These are phyloP conservation scores for Noctuana brunneofusca DNA, from an alignment of 2,888 invertebrate genomes.

Conservation along the genomic window DNA sequence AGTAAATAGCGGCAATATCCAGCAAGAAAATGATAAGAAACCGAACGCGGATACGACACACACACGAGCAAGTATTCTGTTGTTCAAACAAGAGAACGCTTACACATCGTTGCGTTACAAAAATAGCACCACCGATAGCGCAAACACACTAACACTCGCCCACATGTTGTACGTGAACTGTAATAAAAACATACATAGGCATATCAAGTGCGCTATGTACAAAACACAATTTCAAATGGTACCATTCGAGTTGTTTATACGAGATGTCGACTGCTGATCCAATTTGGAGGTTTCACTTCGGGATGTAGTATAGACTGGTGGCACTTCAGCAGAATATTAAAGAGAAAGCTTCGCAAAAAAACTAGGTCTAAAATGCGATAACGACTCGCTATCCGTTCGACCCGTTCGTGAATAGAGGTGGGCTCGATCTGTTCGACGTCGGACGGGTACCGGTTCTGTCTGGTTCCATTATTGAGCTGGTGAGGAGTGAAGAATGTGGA, in stretches of 20 bases:
- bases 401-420: conserved; percentile 41
- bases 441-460: conserved; percentile 67
- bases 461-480: conserved; percentile 70
- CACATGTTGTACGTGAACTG: conserved; percentile 76
- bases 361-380: conserved; percentile 48
- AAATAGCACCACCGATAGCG: conserved; percentile 79
- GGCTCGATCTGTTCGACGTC: conserved; percentile 52
- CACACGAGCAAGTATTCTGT: conserved; percentile 43
- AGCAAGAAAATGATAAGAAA: conserved; percentile 73
- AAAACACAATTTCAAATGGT: conserved; percentile 73
- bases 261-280: conserved; percentile 46
- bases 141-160: conserved; percentile 81
- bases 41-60: conserved; percentile 70
- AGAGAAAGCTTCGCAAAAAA: conserved; percentile 61
- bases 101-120: conserved; percentile 53
- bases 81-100: conserved; percentile 49
- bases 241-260: conserved; percentile 64
- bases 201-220: conserved; percentile 66
- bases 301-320: conserved; percentile 31
- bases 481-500: conserved; percentile 53
- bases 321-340: conserved; percentile 41
- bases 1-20: conserved; percentile 63
- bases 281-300: conserved; percentile 36
- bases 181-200: conserved; percentile 78
- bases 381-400: conserved; percentile 39